phyloP scores from a whole-genome alignment of 1,140 invertebrate species.

The Spodoptera litura region DNA sequence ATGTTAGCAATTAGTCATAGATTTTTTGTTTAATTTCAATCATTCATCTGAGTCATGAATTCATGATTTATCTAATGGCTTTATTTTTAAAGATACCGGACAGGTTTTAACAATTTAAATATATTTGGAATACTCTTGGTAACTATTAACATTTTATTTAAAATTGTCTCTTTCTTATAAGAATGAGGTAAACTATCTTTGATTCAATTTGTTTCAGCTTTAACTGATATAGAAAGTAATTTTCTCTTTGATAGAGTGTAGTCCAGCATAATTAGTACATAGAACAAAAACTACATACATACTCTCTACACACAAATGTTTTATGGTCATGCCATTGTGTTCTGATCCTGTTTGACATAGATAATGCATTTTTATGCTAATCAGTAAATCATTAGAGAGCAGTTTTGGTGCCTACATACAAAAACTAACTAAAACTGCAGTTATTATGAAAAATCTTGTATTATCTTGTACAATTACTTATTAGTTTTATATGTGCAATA shows the following conservation, averaged over 20 bases:
- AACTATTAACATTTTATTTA: too few species aligned
- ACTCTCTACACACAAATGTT: neutral
- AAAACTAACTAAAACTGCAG: neutral
- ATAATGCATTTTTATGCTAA: constrained; percentile 8
- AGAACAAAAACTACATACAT: constrained; percentile 6
- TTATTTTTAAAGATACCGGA: too few species aligned
- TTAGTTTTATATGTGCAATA: neutral
- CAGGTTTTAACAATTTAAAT: too few species aligned
- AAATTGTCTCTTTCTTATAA: too few species aligned
- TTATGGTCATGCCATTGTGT: neutral
- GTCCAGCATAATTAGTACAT: constrained; percentile 3
- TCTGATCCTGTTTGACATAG: neutral
- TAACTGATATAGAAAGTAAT: constrained; percentile 27
- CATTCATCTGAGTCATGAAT: too few species aligned
- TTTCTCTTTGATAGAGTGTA: constrained; percentile 33
- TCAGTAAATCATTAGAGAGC: neutral
- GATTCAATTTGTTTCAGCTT: neutral
- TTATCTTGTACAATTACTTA: neutral
- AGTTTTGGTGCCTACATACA: too few species aligned
- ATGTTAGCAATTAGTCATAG: too few species aligned
- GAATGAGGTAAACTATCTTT: neutral
- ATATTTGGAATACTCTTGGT: too few species aligned
- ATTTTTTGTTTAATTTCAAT: too few species aligned
- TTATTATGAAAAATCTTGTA: neutral
- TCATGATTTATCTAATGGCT: too few species aligned